A percentile compares a stretch with the other conserved stretches of the same genome.
Conservation (phyloP, 2,797 vertebrate genomes). For the Distichodus sexfasciatus region DNA sequence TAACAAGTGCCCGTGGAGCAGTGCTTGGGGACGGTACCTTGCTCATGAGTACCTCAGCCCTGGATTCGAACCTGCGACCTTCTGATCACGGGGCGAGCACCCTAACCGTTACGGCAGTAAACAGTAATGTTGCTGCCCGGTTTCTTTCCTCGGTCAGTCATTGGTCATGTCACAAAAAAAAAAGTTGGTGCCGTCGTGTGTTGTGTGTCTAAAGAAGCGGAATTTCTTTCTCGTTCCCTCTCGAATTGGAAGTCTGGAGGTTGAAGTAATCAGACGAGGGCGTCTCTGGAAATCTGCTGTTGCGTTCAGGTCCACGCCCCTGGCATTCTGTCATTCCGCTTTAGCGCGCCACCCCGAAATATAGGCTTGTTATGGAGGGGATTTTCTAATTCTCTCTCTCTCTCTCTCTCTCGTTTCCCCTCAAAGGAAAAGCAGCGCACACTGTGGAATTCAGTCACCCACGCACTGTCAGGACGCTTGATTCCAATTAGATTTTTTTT, state of each 20-base stretch:
- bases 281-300: conserved; percentile 62
- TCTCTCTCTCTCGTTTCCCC: conserved; percentile 51
- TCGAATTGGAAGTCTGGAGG: conserved; percentile 15
- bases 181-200: too few relatives aligned
- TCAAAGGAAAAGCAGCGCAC: conserved; percentile 70
- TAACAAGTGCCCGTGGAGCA: too few relatives aligned
- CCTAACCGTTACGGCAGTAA: too few relatives aligned
- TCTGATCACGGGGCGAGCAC: too few relatives aligned
- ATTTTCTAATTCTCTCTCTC: conserved; percentile 57
- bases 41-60: too few relatives aligned
- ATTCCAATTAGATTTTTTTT: conserved; percentile 81
- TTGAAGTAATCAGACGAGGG: conserved; percentile 41
- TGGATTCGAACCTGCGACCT: too few relatives aligned
- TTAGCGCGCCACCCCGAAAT: conserved; percentile 64
- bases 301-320: conserved; percentile 65
- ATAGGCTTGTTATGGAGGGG: conserved; percentile 63
- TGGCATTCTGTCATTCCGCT: conserved; percentile 64
- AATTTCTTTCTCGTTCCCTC: conserved; percentile 33
- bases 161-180: too few relatives aligned
- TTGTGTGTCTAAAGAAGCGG: too few relatives aligned
- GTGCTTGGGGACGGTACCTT: too few relatives aligned
- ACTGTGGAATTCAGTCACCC: conserved; percentile 71
- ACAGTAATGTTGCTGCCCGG: too few relatives aligned
- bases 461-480: conserved; percentile 76
- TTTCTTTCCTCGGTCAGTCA: too few relatives aligned